Evolutionary conservation across 2,888 invertebrate species (phyloP), one percentile per base, ranked within the genome.

Genomic region (Cyrtodaria siliqua): DNA sequence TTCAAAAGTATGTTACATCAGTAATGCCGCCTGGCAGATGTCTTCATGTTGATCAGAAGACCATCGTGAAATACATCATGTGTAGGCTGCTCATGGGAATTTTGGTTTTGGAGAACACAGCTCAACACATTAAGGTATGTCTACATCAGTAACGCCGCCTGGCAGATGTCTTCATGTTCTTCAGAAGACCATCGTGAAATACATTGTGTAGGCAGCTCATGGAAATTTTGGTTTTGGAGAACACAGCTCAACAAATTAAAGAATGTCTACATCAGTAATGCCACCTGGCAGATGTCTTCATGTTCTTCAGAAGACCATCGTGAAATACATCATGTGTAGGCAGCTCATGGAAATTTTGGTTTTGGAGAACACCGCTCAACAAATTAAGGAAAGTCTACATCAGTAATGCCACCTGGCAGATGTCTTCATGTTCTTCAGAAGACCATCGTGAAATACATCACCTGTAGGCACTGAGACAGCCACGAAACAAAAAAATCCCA

Each of bases 151-250:
- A 53, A 20, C 49, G 67, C 67, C 67, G 49, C 29, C 26, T 57
- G 67, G 67, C 67, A 49, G 20, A 29, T 67, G 67, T 57, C 67
- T 67, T 59, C 67, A 67, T 44, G 47, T 24, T 9, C 9, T 49
- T 67, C 67, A 67, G 67, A 67, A 67, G 67, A 67, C 67, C 67
- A 67, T 67, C 67, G 67, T 67, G 67, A 67, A 16, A 49, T 57
- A 57, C 67, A 67, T 67, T 50, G 2, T 67, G 47, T 47, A 50
- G 67, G n/a, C n/a, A n/a, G n/a, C n/a, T n/a, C n/a, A n/a, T n/a
- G n/a, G n/a, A n/a, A n/a, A n/a, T n/a, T n/a, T n/a, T n/a, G n/a
- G n/a, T n/a, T n/a, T 61, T 61, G 1, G 55, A 53, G 47, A 62
- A 16, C 3, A 16, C 47, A 47, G 3, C 4, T 47, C 47, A 47